Evolutionary conservation across 64 coral and sea anemone genomes (phyloP).

Genomic region (Montipora capricornis): DNA sequence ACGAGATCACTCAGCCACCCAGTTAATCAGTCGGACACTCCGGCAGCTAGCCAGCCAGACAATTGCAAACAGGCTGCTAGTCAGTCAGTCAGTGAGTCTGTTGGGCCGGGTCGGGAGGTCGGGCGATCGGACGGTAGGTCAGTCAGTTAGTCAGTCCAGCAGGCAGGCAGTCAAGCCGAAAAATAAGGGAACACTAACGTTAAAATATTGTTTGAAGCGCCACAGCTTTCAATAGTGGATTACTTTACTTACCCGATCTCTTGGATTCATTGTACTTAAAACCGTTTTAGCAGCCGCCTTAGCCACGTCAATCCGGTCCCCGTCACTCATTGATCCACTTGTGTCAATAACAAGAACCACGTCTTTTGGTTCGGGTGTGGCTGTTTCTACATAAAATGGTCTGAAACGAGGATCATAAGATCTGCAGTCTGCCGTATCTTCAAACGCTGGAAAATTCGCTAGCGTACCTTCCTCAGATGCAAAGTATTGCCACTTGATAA

Average conservation of each 20-base stretch:
- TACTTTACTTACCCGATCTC: constrained; percentile 52
- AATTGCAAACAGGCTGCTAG: too few relatives aligned
- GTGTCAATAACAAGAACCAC: constrained; percentile 72
- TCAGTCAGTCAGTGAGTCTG: too few relatives aligned
- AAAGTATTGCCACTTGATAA: constrained; percentile 66
- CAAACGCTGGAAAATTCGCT: constrained; percentile 31
- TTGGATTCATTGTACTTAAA: constrained; percentile 69
- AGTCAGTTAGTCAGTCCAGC: too few relatives aligned
- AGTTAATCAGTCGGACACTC: too few relatives aligned
- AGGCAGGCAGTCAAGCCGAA: too few relatives aligned
- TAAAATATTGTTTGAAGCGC: too few relatives aligned
- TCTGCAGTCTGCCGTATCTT: constrained; percentile 2
- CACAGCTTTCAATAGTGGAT: too few relatives aligned
- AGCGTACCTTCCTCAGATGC: constrained; percentile 34
- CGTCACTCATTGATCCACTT: constrained; percentile 64
- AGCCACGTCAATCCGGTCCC: constrained; percentile 14
- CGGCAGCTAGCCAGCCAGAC: too few relatives aligned
- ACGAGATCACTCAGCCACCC: too few relatives aligned
- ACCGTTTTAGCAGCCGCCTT: constrained; percentile 75
- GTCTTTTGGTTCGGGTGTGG: constrained; percentile 63
- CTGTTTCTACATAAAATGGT: constrained; percentile 76
- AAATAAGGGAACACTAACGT: too few relatives aligned
- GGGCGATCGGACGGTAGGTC: too few relatives aligned
- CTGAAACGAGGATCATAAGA: constrained; percentile 70
- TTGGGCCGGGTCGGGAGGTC: too few relatives aligned